Base-by-base conservation (phyloP, 2,797 vertebrate species). In the Xerus rutilus region DNA sequence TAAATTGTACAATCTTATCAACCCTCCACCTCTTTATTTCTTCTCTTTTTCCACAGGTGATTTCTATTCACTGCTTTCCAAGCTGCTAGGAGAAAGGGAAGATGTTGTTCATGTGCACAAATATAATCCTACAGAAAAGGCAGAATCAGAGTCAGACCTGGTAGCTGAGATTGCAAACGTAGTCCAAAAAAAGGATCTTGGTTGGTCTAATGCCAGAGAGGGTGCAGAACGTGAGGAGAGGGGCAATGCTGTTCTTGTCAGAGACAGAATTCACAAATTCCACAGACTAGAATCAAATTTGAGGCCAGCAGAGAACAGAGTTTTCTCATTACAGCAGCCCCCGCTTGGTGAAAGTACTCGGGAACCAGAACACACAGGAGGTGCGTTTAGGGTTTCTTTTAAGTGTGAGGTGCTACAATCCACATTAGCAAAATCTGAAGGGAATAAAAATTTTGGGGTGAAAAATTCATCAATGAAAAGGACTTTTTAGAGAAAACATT, bases 231-330 rank as follows among this genome's bases (percentile, higher is more conserved):
- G 95, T 95, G 98, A 98, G 96, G 98, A 98, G 95, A 99, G 98
- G 97, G 99, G 98, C 85, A 98, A 99, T 98, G 96, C 98, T 84
- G 95, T 99, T 98, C 99, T 99, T 98, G 98, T 99, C 98, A 99
- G 99, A 99, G 99, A 99, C 99, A 99, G 99, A 98, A 99, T 99
- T 98, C 99, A 99, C 99, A 99, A 99, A 98, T 99, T 99, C 98
- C 99, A 99, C 98, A 99, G 99, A 98, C 99, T 99, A 99, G 99
- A 99, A 96, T 98, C 99, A 94, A 99, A 99, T 67, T 64, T 99
- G 98, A 99, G 99, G 97, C 98, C 99, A 54, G 97, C 98, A 94
- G 98, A 98, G 97, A 99, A 97, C 99, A 98, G 96, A 98, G 98
- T 91, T 92, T 96, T 98, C 77, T 98, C 98, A 94, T 97, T 98